phyloP scores from a whole-genome alignment of 2,797 vertebrate genomes.

The Sebastes glaucus region DNA sequence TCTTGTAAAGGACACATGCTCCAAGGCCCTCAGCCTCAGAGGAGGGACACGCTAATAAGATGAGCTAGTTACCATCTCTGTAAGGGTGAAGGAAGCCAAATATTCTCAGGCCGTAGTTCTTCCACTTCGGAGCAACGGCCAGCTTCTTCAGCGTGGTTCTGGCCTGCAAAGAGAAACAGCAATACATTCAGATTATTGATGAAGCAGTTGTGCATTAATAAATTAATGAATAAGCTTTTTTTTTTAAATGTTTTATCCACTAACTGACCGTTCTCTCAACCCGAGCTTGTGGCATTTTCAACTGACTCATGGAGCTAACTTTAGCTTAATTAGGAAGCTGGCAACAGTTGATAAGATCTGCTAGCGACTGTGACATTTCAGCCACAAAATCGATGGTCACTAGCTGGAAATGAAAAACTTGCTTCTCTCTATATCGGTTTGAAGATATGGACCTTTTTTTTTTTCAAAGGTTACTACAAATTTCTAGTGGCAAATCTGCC shows the following conservation, averaged over 20 bases:
- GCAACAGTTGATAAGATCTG: background rate
- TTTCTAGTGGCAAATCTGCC: background rate
- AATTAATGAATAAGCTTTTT: background rate
- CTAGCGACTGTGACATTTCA: background rate
- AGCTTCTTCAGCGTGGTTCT: constrained; percentile 94
- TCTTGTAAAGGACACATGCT: constrained; percentile 51
- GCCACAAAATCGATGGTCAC: background rate
- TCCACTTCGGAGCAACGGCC: constrained; percentile 98
- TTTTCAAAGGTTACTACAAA: background rate
- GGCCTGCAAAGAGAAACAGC: constrained; percentile 76
- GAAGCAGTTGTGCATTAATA: background rate
- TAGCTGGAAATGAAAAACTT: background rate
- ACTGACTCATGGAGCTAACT: background rate
- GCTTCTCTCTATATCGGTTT: background rate
- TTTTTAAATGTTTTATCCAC: too few relatives aligned
- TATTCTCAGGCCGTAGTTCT: constrained; percentile 95
- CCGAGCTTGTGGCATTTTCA: background rate
- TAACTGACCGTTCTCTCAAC: background rate
- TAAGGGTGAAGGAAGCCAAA: constrained; percentile 97
- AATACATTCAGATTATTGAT: background rate
- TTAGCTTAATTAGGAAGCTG: background rate
- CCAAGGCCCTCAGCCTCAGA: constrained; percentile 19
- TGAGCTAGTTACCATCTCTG: constrained; percentile 88
- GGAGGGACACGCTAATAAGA: constrained; percentile 35
- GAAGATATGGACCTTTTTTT: background rate